These are phyloP conservation scores for Diadegma fenestrale DNA, from an alignment of 2,888 invertebrate genomes.

Conservation along the genomic window DNA sequence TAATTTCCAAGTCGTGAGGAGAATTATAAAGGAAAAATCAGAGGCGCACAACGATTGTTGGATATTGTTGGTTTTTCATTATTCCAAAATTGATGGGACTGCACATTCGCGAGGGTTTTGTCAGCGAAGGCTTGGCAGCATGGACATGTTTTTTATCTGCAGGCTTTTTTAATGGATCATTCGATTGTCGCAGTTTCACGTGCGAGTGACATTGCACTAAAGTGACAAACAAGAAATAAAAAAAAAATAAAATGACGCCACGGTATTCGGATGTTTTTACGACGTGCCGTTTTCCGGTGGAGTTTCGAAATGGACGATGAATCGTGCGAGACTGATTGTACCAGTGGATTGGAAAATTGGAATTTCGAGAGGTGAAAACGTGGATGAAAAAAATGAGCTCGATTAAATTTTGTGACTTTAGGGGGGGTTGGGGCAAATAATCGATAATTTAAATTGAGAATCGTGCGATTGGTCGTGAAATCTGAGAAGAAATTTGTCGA, in stretches of 20 bases:
- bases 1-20: not conserved
- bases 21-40: not conserved
- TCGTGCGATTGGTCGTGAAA: not conserved
- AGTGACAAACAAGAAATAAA: slow-evolving; percentile 28
- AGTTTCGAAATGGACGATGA: not conserved
- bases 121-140: not conserved
- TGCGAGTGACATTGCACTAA: slow-evolving; percentile 5
- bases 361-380: not conserved
- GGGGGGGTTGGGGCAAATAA: not conserved
- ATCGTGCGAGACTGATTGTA: slow-evolving; percentile 5
- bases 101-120: not conserved
- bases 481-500: not conserved
- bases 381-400: not conserved
- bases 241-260: slow-evolving; percentile 34
- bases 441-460: not conserved
- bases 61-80: not conserved
- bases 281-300: not conserved
- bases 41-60: not conserved
- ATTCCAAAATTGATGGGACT: not conserved
- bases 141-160: not conserved
- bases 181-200: slow-evolving; percentile 24
- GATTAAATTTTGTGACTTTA: not conserved
- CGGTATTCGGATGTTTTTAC: not conserved
- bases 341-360: not conserved
- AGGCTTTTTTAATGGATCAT: slow-evolving; percentile 12